Evolutionary conservation across 2,888 invertebrate genomes (phyloP), one percentile per base, ranked within the genome.

Genomic region (Pyralis farinalis): DNA sequence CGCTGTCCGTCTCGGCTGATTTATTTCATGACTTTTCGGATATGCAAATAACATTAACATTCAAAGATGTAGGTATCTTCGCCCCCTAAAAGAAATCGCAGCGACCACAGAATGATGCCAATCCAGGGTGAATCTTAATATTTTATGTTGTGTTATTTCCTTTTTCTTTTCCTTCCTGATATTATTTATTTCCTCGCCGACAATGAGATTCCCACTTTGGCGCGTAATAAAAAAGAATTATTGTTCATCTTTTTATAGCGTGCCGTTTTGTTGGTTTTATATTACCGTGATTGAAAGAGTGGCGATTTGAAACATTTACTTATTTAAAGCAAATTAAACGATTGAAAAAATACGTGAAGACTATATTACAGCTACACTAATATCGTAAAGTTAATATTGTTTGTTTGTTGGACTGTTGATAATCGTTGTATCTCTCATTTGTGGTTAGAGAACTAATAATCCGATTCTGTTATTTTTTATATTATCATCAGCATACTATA

Each of bases 171-270:
- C 80, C 81, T 81, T 83, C 74, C 76, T 76, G 73, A 81, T 86
- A 84, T 81, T 86, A 87, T 87, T 87, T 87, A 88, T 86, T 78
- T 84, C 81, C 76, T 74, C 67, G 78, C 79, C 82, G 83, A 86
- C 87, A 85, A 80, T 86, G 86, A 88, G 84, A 87, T 88, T 86
- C 87, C 84, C 85, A 86, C 87, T 88, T 86, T 84, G 76, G 85
- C 72, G 77, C 76, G 80, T 85, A 85, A 86, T 88, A 87, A 87
- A 88, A 87, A 79, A 83, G 86, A 87, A 86, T 88, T 87, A 88
- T 87, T 83, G 87, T 83, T 87, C 84, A 86, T 86, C 82, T 85
- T 81, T 88, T 88, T 81, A 83, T 78, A 73, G 72, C 76, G 64
- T 57, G 63, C 63, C 82, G 80, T 84, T 86, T 87, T 86, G 82